Percentiles rank a stretch among this genome's conserved stretches.
These are phyloP conservation scores for Siniperca chuatsi DNA, from an alignment of 2,113 vertebrate genomes.

Conservation along the genomic window DNA sequence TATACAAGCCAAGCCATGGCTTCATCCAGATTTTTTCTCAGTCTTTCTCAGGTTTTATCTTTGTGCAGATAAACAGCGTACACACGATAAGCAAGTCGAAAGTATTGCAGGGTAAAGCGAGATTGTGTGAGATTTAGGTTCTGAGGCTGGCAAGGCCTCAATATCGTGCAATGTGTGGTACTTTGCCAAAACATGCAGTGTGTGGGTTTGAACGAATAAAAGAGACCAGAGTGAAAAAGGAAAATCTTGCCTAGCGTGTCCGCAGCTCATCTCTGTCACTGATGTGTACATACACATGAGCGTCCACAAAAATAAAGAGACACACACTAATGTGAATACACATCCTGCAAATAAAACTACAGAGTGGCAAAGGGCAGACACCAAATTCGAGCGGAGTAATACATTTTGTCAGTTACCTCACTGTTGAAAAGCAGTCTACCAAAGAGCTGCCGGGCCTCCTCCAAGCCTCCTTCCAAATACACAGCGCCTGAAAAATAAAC, in stretches of 20 bases:
- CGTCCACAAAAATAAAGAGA: neutral
- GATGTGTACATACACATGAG: neutral
- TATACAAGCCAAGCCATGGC: neutral
- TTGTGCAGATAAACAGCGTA: neutral
- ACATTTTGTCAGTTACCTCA: conserved; percentile 83
- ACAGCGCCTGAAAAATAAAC: conserved; percentile 89
- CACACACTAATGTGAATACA: neutral
- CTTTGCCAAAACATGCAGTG: conserved; percentile 38
- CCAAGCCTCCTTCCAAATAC: conserved; percentile 95
- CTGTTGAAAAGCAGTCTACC: conserved; percentile 95
- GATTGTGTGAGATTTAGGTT: conserved; percentile 40
- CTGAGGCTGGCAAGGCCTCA: conserved; percentile 23
- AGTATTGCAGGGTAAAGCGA: conserved; percentile 34
- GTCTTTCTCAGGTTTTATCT: conserved; percentile 30
- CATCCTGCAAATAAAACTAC: neutral
- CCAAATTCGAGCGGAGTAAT: neutral
- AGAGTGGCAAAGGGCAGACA: conserved; percentile 4
- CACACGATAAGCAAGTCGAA: conserved; percentile 20
- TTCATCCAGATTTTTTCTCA: conserved; percentile 39
- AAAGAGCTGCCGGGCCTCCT: conserved; percentile 94
- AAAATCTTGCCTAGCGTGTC: conserved; percentile 29
- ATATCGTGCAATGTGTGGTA: neutral
- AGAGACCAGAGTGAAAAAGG: conserved; percentile 16
- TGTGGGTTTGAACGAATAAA: conserved; percentile 40
- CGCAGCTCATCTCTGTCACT: neutral